These are phyloP conservation scores for Peromyscus leucopus DNA, from an alignment of 2,113 vertebrate genomes.

Conservation along the genomic window DNA sequence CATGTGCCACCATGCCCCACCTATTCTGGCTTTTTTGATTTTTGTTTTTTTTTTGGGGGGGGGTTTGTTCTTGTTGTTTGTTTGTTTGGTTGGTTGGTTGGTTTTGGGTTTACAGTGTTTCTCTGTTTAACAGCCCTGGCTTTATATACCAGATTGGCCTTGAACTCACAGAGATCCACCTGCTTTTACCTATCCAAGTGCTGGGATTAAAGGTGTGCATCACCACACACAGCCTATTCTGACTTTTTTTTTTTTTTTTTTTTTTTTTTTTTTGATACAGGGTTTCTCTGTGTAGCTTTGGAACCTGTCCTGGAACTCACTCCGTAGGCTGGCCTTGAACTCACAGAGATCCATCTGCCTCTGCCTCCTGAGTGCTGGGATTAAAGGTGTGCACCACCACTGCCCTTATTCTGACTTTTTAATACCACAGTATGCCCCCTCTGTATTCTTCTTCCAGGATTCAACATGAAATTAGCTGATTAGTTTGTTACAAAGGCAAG, in stretches of 20 bases:
- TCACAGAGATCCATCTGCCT: background rate
- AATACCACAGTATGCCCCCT: background rate
- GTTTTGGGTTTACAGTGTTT: no score
- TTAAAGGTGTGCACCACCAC: background rate
- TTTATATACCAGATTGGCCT: background rate
- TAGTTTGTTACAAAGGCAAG: background rate
- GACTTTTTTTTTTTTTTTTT: background rate
- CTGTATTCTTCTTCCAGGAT: slow-evolving; percentile 11
- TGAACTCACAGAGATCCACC: background rate
- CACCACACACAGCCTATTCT: background rate
- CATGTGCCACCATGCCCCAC: background rate
- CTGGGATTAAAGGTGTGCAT: background rate
- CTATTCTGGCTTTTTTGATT: background rate
- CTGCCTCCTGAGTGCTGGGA: background rate
- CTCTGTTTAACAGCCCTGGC: background rate
- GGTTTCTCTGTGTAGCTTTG: background rate
- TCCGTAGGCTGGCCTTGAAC: background rate
- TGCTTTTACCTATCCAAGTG: background rate
- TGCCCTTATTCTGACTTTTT: background rate
- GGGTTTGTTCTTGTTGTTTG: background rate
- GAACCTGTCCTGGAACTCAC: no score
- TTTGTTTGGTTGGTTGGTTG: no score
- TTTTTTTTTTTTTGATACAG: no score
- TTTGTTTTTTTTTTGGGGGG: no score
- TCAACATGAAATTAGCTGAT: background rate